Evolutionary conservation across 2,797 vertebrate genomes (phyloP).

Genomic region (Anableps anableps): DNA sequence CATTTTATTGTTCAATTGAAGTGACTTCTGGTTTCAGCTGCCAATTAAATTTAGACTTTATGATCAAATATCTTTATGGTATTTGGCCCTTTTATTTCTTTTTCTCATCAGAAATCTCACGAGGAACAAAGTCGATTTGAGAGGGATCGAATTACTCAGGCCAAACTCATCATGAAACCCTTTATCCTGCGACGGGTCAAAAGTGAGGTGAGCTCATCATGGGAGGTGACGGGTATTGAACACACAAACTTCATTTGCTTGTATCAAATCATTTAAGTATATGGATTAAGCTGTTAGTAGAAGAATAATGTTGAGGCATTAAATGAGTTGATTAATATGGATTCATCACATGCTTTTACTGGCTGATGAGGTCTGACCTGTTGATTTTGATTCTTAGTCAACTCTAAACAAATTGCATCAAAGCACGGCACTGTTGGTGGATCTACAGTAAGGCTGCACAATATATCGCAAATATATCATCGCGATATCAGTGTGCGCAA

Average conservation of each 20-base stretch:
- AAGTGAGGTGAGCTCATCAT: conserved; percentile 84
- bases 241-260: not conserved
- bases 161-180: conserved; percentile 97
- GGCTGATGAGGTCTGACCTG: not conserved
- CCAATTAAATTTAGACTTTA: not conserved
- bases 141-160: conserved; percentile 89
- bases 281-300: not conserved
- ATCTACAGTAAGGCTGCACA: not conserved
- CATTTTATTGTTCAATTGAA: not conserved
- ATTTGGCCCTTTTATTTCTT: not conserved
- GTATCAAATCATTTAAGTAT: not conserved
- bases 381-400: not conserved
- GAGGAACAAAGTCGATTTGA: conserved; percentile 93
- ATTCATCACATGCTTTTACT: not conserved
- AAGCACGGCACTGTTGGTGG: not conserved
- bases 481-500: too few relatives aligned
- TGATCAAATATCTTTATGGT: not conserved
- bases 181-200: conserved; percentile 97
- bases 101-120: conserved; percentile 85
- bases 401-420: not conserved
- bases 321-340: not conserved
- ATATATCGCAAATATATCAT: not conserved
- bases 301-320: not conserved
- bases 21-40: not conserved
- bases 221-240: not conserved